Conservation (phyloP, 2,113 vertebrate genomes). For the Notarius lentiginosus region DNA sequence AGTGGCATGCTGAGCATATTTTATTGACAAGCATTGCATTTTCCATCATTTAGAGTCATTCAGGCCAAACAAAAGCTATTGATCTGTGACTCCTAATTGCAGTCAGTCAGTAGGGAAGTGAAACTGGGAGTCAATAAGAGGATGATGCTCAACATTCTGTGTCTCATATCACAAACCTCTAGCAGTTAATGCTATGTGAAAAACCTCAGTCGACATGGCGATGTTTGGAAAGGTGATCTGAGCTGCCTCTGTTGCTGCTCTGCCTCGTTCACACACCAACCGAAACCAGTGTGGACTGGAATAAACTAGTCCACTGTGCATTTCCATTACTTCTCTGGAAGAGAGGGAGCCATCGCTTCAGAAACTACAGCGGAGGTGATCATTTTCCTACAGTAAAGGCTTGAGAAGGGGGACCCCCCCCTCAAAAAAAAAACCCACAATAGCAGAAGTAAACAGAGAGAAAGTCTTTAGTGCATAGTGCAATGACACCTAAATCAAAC, state of each 20-base stretch:
- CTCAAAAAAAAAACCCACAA: not conserved
- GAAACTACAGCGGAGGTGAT: not conserved
- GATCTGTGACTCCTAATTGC: not conserved
- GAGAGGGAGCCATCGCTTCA: not conserved
- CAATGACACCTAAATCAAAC: not conserved
- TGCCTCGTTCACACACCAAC: slow-evolving; percentile 20
- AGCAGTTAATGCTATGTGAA: not conserved
- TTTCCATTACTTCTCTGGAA: not conserved
- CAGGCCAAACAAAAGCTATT: not conserved
- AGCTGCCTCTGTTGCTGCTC: slow-evolving; percentile 11
- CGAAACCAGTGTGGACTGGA: slow-evolving; percentile 43
- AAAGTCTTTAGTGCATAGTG: not conserved
- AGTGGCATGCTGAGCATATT: not conserved
- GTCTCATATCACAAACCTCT: not conserved
- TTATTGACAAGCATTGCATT: not conserved
- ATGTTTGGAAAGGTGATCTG: slow-evolving; percentile 53
- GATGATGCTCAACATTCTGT: not conserved
- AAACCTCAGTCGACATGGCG: not conserved
- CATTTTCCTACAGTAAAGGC: not conserved
- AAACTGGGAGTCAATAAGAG: not conserved
- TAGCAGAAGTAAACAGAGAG: not conserved
- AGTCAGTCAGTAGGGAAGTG: not conserved
- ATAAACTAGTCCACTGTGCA: slow-evolving; percentile 6
- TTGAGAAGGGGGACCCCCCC: not conserved
- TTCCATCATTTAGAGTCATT: not conserved